Conservation (phyloP, 2,888 invertebrate genomes). For the Ferdinandea cuprea region DNA sequence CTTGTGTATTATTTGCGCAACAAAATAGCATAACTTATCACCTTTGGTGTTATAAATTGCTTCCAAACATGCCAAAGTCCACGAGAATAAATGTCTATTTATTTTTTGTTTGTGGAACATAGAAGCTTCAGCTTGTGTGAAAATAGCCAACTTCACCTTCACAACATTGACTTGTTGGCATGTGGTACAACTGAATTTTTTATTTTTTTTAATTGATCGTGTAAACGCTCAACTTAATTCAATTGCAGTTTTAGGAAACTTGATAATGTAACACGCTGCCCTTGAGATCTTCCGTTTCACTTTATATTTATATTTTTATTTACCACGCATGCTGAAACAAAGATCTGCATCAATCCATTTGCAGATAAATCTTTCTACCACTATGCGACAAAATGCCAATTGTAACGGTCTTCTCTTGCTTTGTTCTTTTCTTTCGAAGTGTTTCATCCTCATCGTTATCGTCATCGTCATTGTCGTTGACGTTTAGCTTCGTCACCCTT, state of each 20-base stretch:
- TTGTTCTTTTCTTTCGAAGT: slow-evolving; percentile 55
- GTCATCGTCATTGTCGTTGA: slow-evolving; percentile 22
- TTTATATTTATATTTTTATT: slow-evolving; percentile 24
- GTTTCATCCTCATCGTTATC: slow-evolving; percentile 35
- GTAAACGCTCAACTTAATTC: slow-evolving; percentile 61
- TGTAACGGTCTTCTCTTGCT: slow-evolving; percentile 58
- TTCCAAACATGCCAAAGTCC: slow-evolving; percentile 63
- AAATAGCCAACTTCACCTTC: slow-evolving; percentile 23
- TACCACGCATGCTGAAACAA: slow-evolving; percentile 10
- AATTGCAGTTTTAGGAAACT: slow-evolving; percentile 46
- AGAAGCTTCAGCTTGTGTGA: slow-evolving; percentile 4
- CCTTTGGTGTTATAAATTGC: slow-evolving; percentile 68
- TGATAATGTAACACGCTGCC: slow-evolving; percentile 42
- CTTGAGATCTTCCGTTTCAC: slow-evolving; percentile 65
- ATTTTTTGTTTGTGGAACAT: slow-evolving; percentile 4
- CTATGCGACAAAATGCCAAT: slow-evolving; percentile 57
- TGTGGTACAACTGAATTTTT: too few relatives aligned
- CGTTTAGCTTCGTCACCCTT: slow-evolving; percentile 68
- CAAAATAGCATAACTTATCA: slow-evolving; percentile 71
- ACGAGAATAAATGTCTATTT: too few relatives aligned
- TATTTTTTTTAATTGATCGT: slow-evolving; percentile 55
- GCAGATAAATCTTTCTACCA: slow-evolving; percentile 58
- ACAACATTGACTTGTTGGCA: slow-evolving; percentile 25
- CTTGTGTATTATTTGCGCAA: slow-evolving; percentile 63
- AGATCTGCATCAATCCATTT: slow-evolving; percentile 59